Base-by-base conservation (phyloP, 2,113 vertebrate genomes). In the Festucalex cinctus region DNA sequence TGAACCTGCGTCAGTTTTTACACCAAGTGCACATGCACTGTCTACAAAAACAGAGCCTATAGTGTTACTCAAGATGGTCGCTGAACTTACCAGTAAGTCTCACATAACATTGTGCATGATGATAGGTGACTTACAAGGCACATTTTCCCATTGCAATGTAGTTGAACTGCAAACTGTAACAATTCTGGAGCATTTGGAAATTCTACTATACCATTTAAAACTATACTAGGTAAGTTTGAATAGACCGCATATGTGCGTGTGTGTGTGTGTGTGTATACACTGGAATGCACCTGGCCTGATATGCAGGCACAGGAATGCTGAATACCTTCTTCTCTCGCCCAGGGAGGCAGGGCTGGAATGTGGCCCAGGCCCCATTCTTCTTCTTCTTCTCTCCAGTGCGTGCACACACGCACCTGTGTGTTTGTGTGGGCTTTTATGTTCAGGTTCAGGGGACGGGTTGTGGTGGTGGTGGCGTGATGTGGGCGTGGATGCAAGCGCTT, bases 221-320 rank as follows among this genome's bases (percentile, higher is more conserved):
- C 8, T 22, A 22, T 51, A 28, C n/a, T 24, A 56, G 26, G 26
- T 56, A 56, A 56, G 14, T 26, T 28, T 17, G 26, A 32, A 56
- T 56, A 56, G 51, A 61, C n/a, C 4, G 7, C 6, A 24, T 65
- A 58, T 70, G 54, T 39, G 28, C 48, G 20, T 39, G 35, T 65
- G 60, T 77, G 41, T 76, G 41, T 65, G 66, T 71, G 63, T 75
- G 57, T 66, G 68, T 72, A 63, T 66, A 65, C 84, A 70, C 59
- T 78, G 86, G 90, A 87, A 88, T 90, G 87, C 88, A 92, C 91
- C 91, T 92, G 88, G 85, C 65, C 85, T 89, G 87, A 90, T 83
- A 82, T 78, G 78, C 85, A 88, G 81, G 85, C 78, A 75, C 76
- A 82, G 85, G 91, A 92, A 92, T 91, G 90, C 83, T 85, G 81